Conservation (phyloP, 2,113 vertebrate genomes). For the Erpornis zantholeuca region DNA sequence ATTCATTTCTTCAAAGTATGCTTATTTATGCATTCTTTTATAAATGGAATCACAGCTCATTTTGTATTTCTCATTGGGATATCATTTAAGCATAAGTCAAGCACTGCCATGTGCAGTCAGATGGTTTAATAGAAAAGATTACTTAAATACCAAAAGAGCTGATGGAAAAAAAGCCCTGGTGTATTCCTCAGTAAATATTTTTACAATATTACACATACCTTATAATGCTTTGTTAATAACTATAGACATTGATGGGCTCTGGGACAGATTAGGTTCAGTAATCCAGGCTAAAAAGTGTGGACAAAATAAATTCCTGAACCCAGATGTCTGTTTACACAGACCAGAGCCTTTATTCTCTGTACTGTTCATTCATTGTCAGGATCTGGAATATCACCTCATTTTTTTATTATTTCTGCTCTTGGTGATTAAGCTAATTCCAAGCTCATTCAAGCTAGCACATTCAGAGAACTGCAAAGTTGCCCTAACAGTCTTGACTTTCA, state of each 20-base stretch:
- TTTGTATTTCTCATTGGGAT: slow-evolving; percentile 31
- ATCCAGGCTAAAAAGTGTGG: neutral
- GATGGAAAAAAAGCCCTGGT: neutral
- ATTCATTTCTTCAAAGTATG: neutral
- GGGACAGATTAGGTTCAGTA: neutral
- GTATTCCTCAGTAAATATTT: neutral
- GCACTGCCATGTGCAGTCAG: neutral
- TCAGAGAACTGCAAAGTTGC: neutral
- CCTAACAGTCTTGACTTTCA: neutral
- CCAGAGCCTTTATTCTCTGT: neutral
- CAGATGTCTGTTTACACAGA: neutral
- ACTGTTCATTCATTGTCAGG: neutral
- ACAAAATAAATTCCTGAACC: neutral
- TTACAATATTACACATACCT: neutral
- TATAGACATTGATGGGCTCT: neutral
- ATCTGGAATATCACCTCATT: neutral
- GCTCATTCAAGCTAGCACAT: fast-evolving
- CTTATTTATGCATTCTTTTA: slow-evolving; percentile 19
- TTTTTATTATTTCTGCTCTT: neutral
- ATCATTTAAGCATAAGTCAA: slow-evolving; percentile 6
- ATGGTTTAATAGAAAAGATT: neutral
- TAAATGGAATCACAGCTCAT: neutral
- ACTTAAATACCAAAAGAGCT: neutral
- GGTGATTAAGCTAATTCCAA: neutral
- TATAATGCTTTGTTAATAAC: neutral